Conservation (phyloP, 2,888 invertebrate species). For the Kryphioiulus occultus region DNA sequence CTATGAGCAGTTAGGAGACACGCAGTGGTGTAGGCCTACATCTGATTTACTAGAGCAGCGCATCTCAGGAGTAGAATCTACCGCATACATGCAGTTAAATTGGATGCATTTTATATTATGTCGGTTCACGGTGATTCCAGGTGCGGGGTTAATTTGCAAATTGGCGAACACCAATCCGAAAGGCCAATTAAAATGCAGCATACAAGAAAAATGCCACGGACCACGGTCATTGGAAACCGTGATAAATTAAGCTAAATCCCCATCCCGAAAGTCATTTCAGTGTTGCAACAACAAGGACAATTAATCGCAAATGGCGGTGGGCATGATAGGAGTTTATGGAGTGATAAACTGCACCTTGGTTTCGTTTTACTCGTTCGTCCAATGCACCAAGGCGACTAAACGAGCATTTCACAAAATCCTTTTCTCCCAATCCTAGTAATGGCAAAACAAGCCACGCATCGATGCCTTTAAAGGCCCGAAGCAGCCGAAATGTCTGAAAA, state of each 20-base stretch:
- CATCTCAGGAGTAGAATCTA: not conserved
- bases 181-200: not conserved
- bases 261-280: slow-evolving; percentile 39
- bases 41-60: no score
- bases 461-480: not conserved
- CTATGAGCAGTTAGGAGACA: no score
- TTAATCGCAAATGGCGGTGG: slow-evolving; percentile 44
- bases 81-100: not conserved
- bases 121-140: no score
- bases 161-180: not conserved
- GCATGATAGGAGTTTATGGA: slow-evolving; percentile 46
- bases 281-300: slow-evolving; percentile 20
- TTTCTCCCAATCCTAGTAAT: not conserved
- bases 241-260: slow-evolving; percentile 13
- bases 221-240: not conserved
- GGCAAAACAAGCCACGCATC: slow-evolving; percentile 30
- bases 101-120: not conserved
- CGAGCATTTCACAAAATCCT: slow-evolving; percentile 33
- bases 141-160: not conserved
- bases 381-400: not conserved
- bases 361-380: not conserved
- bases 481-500: not conserved
- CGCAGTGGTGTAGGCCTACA: no score
- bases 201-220: not conserved
- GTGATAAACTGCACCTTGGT: slow-evolving; percentile 31